Evolutionary conservation across 2,888 invertebrate genomes (phyloP).

Genomic region (Callyntrura sp.): DNA sequence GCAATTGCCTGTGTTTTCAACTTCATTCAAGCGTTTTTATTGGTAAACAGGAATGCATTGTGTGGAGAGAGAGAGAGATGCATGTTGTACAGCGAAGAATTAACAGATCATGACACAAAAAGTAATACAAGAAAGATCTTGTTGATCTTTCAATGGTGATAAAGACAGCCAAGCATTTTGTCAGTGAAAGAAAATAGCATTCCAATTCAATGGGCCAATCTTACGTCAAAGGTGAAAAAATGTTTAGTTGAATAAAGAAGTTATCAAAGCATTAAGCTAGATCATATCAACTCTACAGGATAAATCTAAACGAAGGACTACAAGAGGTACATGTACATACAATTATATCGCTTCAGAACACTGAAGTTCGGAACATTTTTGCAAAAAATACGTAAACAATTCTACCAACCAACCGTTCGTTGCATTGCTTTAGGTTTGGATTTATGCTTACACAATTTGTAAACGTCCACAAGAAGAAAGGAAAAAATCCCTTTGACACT

Average conservation of each 20-base stretch:
- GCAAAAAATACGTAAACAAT: not conserved
- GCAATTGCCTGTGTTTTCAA: not conserved
- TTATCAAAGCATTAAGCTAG: no score
- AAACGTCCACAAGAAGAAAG: not conserved
- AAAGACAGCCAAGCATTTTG: not conserved
- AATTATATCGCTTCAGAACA: no score
- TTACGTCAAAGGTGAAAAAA: no score
- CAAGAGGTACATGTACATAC: no score
- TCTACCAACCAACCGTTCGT: no score
- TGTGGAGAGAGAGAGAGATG: not conserved
- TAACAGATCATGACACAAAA: not conserved
- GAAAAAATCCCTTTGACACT: not conserved
- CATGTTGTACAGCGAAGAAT: not conserved
- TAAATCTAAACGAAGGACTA: no score
- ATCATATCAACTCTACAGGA: no score
- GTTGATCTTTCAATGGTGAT: not conserved
- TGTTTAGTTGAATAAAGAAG: no score
- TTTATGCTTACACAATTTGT: conserved; percentile 20
- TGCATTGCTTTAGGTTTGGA: not conserved
- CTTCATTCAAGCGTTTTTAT: conserved; percentile 24
- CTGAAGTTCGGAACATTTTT: not conserved
- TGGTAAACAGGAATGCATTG: not conserved
- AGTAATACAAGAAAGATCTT: not conserved
- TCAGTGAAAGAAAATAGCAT: not conserved
- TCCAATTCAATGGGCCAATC: no score